Percentiles rank a stretch among this genome's conserved stretches.
Conservation (phyloP, 2,113 vertebrate species). For the Gallinago media region DNA sequence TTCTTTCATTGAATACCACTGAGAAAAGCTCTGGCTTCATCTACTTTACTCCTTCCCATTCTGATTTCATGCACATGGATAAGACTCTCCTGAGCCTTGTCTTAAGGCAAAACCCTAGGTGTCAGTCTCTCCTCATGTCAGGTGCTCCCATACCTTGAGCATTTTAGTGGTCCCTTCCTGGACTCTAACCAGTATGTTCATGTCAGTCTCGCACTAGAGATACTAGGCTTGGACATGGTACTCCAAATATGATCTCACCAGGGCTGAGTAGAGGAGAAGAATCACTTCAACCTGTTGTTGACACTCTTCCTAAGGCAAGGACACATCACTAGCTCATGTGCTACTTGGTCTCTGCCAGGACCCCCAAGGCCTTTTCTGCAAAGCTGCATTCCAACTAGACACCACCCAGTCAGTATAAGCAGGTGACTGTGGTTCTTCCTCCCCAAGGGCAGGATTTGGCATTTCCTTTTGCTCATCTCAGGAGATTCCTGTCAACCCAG, state of each 20-base stretch:
- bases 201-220: neutral
- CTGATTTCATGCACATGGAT: neutral
- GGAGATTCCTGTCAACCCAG: neutral
- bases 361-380: neutral
- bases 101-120: neutral
- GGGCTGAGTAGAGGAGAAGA: neutral
- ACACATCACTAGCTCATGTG: neutral
- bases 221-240: neutral
- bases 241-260: neutral
- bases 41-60: neutral
- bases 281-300: neutral
- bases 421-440: neutral
- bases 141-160: neutral
- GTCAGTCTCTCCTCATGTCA: neutral
- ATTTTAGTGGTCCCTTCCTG: neutral
- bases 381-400: neutral
- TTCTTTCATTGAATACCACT: neutral
- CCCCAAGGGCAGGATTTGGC: neutral
- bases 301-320: neutral
- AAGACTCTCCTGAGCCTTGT: neutral
- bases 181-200: neutral
- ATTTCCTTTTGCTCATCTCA: neutral
- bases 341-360: neutral
- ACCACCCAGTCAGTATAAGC: neutral
- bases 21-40: neutral